Evolutionary conservation across 37 sponge, comb jelly and placozoan genomes (phyloP).

Genomic region (Cliona cf. orientalis): DNA sequence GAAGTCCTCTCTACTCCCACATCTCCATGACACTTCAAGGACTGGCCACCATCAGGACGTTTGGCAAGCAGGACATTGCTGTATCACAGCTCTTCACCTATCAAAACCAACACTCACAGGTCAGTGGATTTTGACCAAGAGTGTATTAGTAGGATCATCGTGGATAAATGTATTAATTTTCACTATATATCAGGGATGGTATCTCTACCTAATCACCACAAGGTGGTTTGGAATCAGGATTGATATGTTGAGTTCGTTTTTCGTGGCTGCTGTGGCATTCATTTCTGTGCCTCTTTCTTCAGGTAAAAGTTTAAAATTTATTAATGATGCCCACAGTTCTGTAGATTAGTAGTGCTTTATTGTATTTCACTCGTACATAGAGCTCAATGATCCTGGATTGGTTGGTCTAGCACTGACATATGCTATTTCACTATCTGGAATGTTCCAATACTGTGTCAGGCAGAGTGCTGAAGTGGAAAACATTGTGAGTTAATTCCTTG

Average conservation of each 20-base stretch:
- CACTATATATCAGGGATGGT: conserved; percentile 77
- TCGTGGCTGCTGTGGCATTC: conserved; percentile 61
- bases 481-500: conserved; percentile 34
- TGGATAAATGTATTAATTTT: too few species aligned
- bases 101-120: conserved; percentile 37
- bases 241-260: conserved; percentile 47
- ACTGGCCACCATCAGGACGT: conserved; percentile 79
- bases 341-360: too few species aligned
- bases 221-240: conserved; percentile 81
- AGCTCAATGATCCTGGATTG: conserved; percentile 50
- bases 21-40: conserved; percentile 86
- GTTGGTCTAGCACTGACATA: conserved; percentile 79
- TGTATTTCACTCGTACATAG: too few species aligned
- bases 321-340: too few species aligned
- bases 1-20: conserved; percentile 90
- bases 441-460: conserved; percentile 82
- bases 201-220: conserved; percentile 56
- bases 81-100: conserved; percentile 33
- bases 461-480: conserved; percentile 85
- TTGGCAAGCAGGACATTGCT: conserved; percentile 30
- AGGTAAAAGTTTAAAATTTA: not conserved
- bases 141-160: too few species aligned
- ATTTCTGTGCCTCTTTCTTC: conserved; percentile 37
- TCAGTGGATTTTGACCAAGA: not conserved
- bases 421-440: conserved; percentile 69